Evolutionary conservation across 2,113 vertebrate species (phyloP).

Genomic region (Cettia cetti): DNA sequence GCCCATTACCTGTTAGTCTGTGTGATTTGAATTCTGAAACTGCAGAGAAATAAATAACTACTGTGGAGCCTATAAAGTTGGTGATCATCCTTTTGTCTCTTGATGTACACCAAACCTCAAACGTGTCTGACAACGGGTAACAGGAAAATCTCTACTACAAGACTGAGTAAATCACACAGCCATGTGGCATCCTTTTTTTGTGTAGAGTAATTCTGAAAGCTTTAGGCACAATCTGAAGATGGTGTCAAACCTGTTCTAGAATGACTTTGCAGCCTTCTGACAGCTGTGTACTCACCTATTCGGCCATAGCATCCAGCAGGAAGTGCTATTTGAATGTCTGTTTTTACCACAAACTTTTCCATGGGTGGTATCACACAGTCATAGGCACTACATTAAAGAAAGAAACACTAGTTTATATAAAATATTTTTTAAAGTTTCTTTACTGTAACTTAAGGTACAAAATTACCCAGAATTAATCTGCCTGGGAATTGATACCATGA

Average conservation of each 20-base stretch:
- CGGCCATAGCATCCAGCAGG: constrained; percentile 91
- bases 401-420: not conserved
- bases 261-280: not conserved
- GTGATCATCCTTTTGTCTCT: not conserved
- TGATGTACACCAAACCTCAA: not conserved
- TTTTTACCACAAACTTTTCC: constrained; percentile 91
- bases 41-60: not conserved
- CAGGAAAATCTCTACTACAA: not conserved
- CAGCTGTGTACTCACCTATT: constrained; percentile 84
- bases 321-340: constrained; percentile 93
- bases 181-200: not conserved
- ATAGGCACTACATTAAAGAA: constrained; percentile 80
- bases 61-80: not conserved
- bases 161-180: not conserved
- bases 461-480: not conserved
- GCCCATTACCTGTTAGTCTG: not conserved
- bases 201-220: not conserved
- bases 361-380: constrained; percentile 83
- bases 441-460: not conserved
- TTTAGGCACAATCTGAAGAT: not conserved
- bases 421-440: not conserved
- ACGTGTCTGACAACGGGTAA: not conserved
- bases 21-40: not conserved
- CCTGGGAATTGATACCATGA: not conserved
- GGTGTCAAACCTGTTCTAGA: not conserved